Evolutionary conservation across 64 coral and sea anemone species (phyloP).

Genomic region (Catalaphyllia jardinei): DNA sequence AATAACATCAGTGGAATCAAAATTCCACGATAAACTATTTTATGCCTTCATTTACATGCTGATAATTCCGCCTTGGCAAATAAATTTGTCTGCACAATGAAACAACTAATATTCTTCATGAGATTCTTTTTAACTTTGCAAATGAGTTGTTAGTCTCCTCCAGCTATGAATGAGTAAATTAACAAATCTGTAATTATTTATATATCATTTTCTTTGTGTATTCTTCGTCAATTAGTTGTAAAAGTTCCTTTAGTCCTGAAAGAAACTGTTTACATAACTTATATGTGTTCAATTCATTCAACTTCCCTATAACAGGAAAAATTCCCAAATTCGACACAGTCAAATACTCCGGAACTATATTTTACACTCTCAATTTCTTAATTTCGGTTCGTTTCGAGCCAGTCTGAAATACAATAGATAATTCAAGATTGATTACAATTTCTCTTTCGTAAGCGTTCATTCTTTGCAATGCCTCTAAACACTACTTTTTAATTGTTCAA

Average conservation of each 20-base stretch:
- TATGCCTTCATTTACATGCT: neutral
- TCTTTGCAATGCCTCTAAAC: neutral
- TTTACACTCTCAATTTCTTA: conserved; percentile 26
- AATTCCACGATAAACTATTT: neutral
- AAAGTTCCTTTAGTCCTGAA: conserved; percentile 1
- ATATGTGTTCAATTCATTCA: conserved; percentile 1
- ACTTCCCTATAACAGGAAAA: conserved; percentile 46
- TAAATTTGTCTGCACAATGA: neutral
- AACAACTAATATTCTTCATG: conserved; percentile 1
- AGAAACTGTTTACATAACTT: conserved; percentile 18
- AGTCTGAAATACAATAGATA: conserved; percentile 34
- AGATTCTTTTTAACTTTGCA: conserved; percentile 20
- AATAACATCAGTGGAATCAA: neutral
- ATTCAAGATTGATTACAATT: conserved; percentile 4
- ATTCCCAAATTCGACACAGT: conserved; percentile 42
- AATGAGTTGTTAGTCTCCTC: conserved; percentile 1
- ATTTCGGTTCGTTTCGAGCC: conserved; percentile 2
- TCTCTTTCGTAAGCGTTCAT: neutral
- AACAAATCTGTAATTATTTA: conserved; percentile 38
- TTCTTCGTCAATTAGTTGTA: neutral
- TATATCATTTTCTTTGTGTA: conserved; percentile 25
- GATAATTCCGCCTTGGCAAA: neutral
- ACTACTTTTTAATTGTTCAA: conserved; percentile 9
- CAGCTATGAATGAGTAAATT: conserved; percentile 18
- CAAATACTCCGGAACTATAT: conserved; percentile 28